phyloP scores from a whole-genome alignment of 2,113 vertebrate species.

The Etia nguti region DNA sequence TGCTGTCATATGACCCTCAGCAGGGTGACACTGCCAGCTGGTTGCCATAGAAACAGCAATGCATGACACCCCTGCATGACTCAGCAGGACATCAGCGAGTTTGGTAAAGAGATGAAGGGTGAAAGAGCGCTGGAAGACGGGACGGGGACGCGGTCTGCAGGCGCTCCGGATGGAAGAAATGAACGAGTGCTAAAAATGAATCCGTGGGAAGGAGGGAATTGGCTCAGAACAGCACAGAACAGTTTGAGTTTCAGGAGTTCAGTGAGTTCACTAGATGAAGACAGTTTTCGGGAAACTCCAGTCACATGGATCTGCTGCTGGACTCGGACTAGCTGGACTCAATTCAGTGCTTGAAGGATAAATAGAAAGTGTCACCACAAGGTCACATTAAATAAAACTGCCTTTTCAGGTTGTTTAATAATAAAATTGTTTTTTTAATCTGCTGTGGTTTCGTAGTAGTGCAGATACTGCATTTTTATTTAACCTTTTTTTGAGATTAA shows the following conservation, averaged over 20 bases:
- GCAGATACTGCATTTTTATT: not conserved
- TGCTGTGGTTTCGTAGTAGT: rapidly evolving
- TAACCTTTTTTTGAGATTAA: rapidly evolving
- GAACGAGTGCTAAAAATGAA: not conserved
- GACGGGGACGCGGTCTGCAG: not conserved
- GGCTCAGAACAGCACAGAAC: not conserved
- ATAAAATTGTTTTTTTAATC: rapidly evolving
- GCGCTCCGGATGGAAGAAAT: rapidly evolving
- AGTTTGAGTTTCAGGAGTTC: not conserved
- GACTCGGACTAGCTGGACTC: not conserved
- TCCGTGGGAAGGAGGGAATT: not conserved
- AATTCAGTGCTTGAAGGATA: not conserved
- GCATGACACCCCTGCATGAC: slow-evolving; percentile 42
- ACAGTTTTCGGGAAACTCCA: not conserved
- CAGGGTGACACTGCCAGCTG: slow-evolving; percentile 51
- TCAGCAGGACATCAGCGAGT: slow-evolving; percentile 54
- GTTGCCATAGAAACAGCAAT: slow-evolving; percentile 66
- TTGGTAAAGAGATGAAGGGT: not conserved
- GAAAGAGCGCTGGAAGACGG: not conserved
- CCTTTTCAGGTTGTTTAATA: rapidly evolving
- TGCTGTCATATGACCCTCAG: not conserved
- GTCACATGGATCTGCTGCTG: not conserved
- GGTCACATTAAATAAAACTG: rapidly evolving
- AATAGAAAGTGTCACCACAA: not conserved
- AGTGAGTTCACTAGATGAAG: not conserved